Conservation (phyloP, 2,113 vertebrate species). For the Calidris pygmaea region DNA sequence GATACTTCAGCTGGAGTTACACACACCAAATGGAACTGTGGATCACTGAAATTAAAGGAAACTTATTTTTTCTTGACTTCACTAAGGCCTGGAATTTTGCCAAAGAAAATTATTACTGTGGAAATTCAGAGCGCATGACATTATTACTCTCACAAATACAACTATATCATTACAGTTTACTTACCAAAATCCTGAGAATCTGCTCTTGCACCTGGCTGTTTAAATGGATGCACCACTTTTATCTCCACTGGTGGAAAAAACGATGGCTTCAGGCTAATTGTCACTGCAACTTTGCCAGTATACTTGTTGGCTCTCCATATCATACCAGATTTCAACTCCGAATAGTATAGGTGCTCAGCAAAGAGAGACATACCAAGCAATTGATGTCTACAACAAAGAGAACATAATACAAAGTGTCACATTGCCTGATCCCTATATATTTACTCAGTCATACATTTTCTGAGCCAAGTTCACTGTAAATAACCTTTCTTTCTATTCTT, state of each 20-base stretch:
- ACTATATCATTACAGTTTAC: neutral
- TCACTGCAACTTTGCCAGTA: slow-evolving; percentile 77
- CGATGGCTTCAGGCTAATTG: slow-evolving; percentile 72
- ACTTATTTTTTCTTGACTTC: neutral
- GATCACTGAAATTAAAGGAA: neutral
- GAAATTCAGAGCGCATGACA: neutral
- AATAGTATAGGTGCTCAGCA: slow-evolving; percentile 83
- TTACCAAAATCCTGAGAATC: slow-evolving; percentile 57
- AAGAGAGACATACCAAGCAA: slow-evolving; percentile 81
- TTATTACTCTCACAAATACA: neutral
- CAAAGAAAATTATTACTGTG: neutral
- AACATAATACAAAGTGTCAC: neutral
- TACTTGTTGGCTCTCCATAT: slow-evolving; percentile 84
- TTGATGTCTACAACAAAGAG: slow-evolving; percentile 65
- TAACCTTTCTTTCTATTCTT: neutral
- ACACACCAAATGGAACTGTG: neutral
- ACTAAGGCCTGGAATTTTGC: neutral
- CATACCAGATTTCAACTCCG: slow-evolving; percentile 70
- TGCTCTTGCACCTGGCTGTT: slow-evolving; percentile 68
- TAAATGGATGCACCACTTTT: slow-evolving; percentile 81
- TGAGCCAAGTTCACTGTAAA: neutral
- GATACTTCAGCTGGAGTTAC: neutral
- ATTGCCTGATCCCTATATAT: neutral
- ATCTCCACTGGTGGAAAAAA: slow-evolving; percentile 72
- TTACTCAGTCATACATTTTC: neutral